Evolutionary conservation across 2,888 invertebrate species (phyloP), one percentile per base, ranked within the genome.

Genomic region (Pristionchus exspectatus): DNA sequence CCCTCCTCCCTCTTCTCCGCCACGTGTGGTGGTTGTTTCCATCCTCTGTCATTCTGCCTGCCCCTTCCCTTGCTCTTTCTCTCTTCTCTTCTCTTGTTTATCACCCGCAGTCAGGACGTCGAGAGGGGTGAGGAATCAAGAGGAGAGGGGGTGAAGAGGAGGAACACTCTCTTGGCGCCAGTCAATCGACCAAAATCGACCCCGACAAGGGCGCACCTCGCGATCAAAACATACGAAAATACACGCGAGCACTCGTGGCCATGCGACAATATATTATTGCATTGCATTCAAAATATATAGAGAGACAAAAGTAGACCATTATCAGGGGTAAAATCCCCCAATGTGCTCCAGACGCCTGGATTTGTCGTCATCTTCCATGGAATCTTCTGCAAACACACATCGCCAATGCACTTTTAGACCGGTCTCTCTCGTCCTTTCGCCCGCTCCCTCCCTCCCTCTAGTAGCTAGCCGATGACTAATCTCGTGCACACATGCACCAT

Each of bases 321-420:
- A 14, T n/a, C 30, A 18, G 18, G n/a, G 10, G 30, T 33, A 24
- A 38, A 56, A 30, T 56, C 59, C 84, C 50, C 30, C 30, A 18
- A 33, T 38, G 33, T 54, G n/a, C 50, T 4, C 38, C 81, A 81
- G 24, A 81, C 81, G 81, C 54, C 38, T 77, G 2, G 50, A 33
- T 44, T 24, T 18, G 74, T 18, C 18, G 12, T 69, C 69, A 38
- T 74, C 74, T 24, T 54, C 44, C 21, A 44, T 7, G 50, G 50
- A 54, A 18, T 50, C 54, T 54, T 81, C 50, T 50, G 81, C 50
- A 81, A 24, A 81, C 77, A 77, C 50, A 81, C 84, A 1, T 3
- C 33, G 7, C 56, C 83, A 85, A 27, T 85, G 81, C 81, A 50
- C 81, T 81, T 81, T 81, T 21, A 81, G 50, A 81, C 81, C 81